These are phyloP conservation scores for Perca fluviatilis DNA, from an alignment of 2,113 vertebrate species.

Conservation along the genomic window DNA sequence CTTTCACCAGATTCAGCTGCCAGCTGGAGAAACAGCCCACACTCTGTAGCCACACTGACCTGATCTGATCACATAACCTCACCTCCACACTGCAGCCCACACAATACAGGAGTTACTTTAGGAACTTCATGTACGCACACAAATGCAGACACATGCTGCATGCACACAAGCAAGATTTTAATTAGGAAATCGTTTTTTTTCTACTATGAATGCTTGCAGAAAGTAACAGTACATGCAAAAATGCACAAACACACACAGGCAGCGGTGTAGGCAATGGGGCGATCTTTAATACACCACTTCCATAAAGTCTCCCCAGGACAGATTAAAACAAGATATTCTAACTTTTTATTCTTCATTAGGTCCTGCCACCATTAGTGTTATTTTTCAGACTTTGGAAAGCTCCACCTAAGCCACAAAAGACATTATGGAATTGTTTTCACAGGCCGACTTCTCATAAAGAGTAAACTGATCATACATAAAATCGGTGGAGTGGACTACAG, in stretches of 20 bases:
- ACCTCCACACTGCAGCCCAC: slow-evolving; percentile 67
- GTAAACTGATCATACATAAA: not conserved
- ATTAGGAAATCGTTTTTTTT: not conserved
- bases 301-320: not conserved
- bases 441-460: not conserved
- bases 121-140: slow-evolving; percentile 26
- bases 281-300: not conserved
- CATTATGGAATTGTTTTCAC: not conserved
- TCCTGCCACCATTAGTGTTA: not conserved
- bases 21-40: slow-evolving; percentile 66
- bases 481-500: not conserved
- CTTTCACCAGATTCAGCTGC: slow-evolving; percentile 50
- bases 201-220: not conserved
- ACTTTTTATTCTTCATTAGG: not conserved
- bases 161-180: slow-evolving; percentile 10
- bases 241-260: not conserved
- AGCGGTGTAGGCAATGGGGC: not conserved
- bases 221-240: not conserved
- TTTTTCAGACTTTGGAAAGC: not conserved
- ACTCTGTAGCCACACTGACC: slow-evolving; percentile 61
- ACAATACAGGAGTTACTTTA: slow-evolving; percentile 29
- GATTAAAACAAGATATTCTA: not conserved
- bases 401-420: not conserved
- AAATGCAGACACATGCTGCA: not conserved
- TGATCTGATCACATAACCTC: slow-evolving; percentile 55